A percentile compares a stretch with the other conserved stretches of the same genome.
Evolutionary conservation across 1,140 invertebrate genomes (phyloP).

Genomic region (Apis florea): DNA sequence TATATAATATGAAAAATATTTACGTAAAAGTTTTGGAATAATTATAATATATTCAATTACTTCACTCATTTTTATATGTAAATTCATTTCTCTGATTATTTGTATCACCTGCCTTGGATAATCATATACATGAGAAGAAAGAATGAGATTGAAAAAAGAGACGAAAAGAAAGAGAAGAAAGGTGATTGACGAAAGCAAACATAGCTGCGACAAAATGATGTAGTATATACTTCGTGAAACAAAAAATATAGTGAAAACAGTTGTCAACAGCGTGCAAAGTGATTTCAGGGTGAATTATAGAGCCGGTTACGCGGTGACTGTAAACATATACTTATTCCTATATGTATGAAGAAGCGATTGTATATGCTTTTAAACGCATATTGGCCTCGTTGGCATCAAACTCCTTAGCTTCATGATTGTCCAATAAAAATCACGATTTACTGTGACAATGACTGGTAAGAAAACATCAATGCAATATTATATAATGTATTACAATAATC

Average conservation of each 20-base stretch:
- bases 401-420: background rate
- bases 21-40: no score
- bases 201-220: background rate
- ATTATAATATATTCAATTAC: no score
- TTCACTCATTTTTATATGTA: no score
- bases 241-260: conserved; percentile 18
- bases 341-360: no score
- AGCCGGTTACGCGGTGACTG: background rate
- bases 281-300: conserved; percentile 16
- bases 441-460: background rate
- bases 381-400: background rate
- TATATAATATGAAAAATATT: no score
- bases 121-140: background rate
- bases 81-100: no score
- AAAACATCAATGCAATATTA: background rate
- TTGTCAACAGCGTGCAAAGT: conserved; percentile 14
- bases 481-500: background rate
- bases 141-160: background rate
- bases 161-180: background rate
- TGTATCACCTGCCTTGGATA: no score
- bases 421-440: conserved; percentile 13
- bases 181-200: background rate
- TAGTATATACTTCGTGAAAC: background rate
- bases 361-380: background rate
- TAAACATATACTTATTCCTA: background rate